Base-by-base conservation (phyloP, 2,888 invertebrate species). In the Sthenelais limicola region DNA sequence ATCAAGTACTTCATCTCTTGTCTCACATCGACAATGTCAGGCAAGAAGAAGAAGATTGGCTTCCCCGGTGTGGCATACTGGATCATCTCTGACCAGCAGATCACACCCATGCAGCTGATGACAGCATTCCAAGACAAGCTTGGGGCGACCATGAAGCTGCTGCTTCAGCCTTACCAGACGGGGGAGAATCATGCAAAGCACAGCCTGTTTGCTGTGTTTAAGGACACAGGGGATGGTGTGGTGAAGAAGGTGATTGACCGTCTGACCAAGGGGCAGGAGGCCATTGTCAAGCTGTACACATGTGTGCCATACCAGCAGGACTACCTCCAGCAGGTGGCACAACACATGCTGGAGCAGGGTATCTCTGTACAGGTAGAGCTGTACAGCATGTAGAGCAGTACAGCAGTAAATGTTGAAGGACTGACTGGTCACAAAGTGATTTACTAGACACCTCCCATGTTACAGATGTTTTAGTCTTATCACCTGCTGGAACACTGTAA, bases 111-210 rank as follows among this genome's bases (percentile, higher is more conserved):
- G 9, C 35, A 28, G 9, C 38, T 62, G 24, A 38, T 62, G 15
- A 43, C 35, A 21, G 43, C 35, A 24, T 38, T 62, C 38, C 62
- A 62, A 24, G 43, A 62, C 35, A 35, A 43, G n/a, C 38, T 62
- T 3, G 62, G 62, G 12, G 62, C 62, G 24, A 62, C 35, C 12
- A 62, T 62, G 62, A 62, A 62, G 24, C 62, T 62, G 38, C n/a
- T 62, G 35, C 62, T 62, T 21, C 62, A 62, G 62, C 62, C 62
- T 3, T 62, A 62, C 38, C 62, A 62, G 62, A 43, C 35, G 38
- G 38, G 62, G 9, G 38, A 38, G 24, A 43, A 62, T 1, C 62
- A 62, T 18, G 43, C 43, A 24, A 38, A 62, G 38, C 62, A 62
- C 38, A 26, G 24, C 38, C 35, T 62, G 35, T 62, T 38, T 26